phyloP scores from a whole-genome alignment of 2,888 invertebrate species.

The Teinopalpus imperialis region DNA sequence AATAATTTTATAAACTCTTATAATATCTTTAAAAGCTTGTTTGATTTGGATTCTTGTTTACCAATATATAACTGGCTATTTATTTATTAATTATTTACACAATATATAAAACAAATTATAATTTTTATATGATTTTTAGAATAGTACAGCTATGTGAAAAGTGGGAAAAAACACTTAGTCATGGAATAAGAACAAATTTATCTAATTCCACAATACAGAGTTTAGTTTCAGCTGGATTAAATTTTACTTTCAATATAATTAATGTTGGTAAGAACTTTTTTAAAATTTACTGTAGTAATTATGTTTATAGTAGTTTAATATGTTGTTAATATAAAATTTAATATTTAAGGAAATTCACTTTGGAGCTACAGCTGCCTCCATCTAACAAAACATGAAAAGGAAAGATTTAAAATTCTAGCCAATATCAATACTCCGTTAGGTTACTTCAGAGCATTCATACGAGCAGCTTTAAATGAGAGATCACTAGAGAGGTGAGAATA shows the following conservation, averaged over 20 bases:
- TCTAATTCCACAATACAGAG: slow-evolving; percentile 71
- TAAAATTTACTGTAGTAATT: slow-evolving; percentile 1
- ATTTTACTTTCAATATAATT: slow-evolving; percentile 74
- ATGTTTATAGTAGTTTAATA: slow-evolving; percentile 9
- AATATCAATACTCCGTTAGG: slow-evolving; percentile 84
- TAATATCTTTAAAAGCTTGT: too few relatives aligned
- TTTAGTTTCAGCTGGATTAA: slow-evolving; percentile 72
- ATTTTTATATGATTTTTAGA: slow-evolving; percentile 41
- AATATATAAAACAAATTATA: too few relatives aligned
- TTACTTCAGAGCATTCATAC: slow-evolving; percentile 93
- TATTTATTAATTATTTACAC: too few relatives aligned
- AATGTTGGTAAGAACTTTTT: slow-evolving; percentile 64
- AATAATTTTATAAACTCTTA: too few relatives aligned
- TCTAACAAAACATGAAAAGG: slow-evolving; percentile 93
- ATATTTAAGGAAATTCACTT: slow-evolving; percentile 79
- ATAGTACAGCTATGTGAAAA: slow-evolving; percentile 85
- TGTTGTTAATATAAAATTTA: background rate
- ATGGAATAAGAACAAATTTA: slow-evolving; percentile 86
- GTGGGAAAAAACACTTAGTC: slow-evolving; percentile 89
- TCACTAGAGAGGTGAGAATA: slow-evolving; percentile 86
- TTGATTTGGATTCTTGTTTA: too few relatives aligned
- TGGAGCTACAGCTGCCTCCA: slow-evolving; percentile 91
- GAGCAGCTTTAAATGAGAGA: slow-evolving; percentile 94
- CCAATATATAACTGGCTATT: too few relatives aligned
- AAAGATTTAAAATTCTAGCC: slow-evolving; percentile 87